phyloP scores from a whole-genome alignment of 2,797 vertebrate genomes.

The Gallirallus australis region DNA sequence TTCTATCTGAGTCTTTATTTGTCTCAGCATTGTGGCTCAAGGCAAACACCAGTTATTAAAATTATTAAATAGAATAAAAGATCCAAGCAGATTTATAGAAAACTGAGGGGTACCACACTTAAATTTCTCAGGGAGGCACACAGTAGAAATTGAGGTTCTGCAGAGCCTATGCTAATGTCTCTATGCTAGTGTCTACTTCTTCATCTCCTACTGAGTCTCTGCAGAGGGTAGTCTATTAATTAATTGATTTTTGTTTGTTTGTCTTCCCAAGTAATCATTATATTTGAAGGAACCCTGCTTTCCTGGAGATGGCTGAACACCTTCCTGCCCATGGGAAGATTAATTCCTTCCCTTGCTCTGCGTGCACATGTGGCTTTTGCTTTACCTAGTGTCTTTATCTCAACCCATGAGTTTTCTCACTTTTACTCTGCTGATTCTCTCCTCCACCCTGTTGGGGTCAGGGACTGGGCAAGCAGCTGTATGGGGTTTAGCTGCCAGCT shows the following conservation, averaged over 20 bases:
- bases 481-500: too few species aligned
- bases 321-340: too few species aligned
- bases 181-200: not conserved
- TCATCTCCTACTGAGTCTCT: not conserved
- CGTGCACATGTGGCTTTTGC: too few species aligned
- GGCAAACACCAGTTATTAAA: not conserved
- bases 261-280: not conserved
- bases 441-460: too few species aligned
- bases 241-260: not conserved
- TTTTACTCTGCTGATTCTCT: too few species aligned
- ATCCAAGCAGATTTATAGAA: not conserved
- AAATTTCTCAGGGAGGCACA: not conserved
- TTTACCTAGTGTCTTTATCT: too few species aligned
- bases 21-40: not conserved
- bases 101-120: not conserved
- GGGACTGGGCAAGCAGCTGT: too few species aligned
- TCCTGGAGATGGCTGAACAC: too few species aligned
- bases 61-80: not conserved
- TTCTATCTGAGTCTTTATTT: not conserved
- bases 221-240: not conserved
- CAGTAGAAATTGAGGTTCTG: not conserved
- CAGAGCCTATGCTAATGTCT: not conserved
- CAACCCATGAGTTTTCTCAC: too few species aligned
- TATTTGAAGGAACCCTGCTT: too few species aligned
- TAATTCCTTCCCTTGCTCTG: too few species aligned